Evolutionary conservation across 2,888 invertebrate genomes (phyloP).

Genomic region (Mechanitis mazaeus): DNA sequence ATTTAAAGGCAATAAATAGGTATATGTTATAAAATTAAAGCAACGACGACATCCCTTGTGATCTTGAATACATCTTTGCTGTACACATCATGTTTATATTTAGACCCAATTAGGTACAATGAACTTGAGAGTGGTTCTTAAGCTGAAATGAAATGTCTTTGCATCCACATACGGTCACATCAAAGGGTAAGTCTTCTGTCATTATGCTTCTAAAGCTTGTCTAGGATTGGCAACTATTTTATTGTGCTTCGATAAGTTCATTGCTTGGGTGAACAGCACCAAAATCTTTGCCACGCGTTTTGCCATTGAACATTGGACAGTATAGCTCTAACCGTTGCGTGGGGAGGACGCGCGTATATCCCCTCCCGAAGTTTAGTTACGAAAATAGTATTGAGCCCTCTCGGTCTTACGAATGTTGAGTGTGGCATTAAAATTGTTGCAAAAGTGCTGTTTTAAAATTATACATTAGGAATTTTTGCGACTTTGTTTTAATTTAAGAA

Average conservation of each 20-base stretch:
- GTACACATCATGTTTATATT: conserved; percentile 25
- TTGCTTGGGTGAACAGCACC: conserved; percentile 48
- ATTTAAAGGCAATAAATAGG: background rate
- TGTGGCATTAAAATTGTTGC: conserved; percentile 15
- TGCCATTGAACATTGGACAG: conserved; percentile 40
- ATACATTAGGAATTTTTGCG: conserved; percentile 4
- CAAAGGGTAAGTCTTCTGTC: conserved; percentile 7
- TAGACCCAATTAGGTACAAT: conserved; percentile 25
- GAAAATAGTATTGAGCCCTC: conserved; percentile 54
- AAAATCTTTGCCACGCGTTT: conserved; percentile 43
- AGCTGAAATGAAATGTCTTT: conserved; percentile 3
- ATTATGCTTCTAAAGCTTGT: conserved; percentile 24
- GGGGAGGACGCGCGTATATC: conserved; percentile 45
- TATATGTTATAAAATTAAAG: conserved; percentile 10
- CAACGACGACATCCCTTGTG: conserved; percentile 31
- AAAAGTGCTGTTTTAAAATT: conserved; percentile 14
- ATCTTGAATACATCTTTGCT: conserved; percentile 10
- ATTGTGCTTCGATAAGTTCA: conserved; percentile 54
- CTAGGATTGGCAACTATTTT: conserved; percentile 53
- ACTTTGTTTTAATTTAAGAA: background rate
- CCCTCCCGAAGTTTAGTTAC: conserved; percentile 42
- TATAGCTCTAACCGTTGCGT: conserved; percentile 42
- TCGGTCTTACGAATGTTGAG: conserved; percentile 20
- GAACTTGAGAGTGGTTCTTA: conserved; percentile 21
- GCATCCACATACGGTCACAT: conserved; percentile 5